Evolutionary conservation across 2,113 vertebrate genomes (phyloP), one percentile per base, ranked within the genome.

Genomic region (Catharus bicknelli): DNA sequence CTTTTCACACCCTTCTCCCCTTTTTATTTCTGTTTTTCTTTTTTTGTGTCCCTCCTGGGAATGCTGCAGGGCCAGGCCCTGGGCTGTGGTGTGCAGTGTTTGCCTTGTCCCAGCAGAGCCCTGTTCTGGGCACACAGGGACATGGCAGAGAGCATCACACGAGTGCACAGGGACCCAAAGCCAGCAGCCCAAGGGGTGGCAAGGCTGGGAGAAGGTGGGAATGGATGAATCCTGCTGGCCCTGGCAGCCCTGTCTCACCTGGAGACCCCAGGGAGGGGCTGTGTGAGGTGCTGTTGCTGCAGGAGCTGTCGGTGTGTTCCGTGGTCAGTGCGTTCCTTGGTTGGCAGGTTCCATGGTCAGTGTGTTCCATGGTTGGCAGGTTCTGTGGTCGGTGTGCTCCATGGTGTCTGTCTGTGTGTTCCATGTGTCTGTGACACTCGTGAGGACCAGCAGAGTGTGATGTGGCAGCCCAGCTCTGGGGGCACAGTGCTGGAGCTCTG

Each of bases 181-280:
- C 7, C 27, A 9, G 10, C 29, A 4, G 22, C 12, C 4, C 16
- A 7, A 40, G n/a, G 11, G 16, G 10, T 0, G 2, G 5, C 30
- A 7, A 6, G 40, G 34, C 27, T 34, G 34, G n/a, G 17, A n/a
- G 53, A 47, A 63, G 47, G 38, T 0, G 1, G 26, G 22, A 26
- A 10, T 2, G 2, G 2, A 8, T 5, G 17, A 0, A 26, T 53
- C 40, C 73, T 1, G 7, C n/a, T 30, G 61, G 78, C 0, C 0
- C 64, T 70, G 36, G 77, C 84, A 61, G 40, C 20, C 21, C n/a
- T 48, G 43, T 30, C 19, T 54, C 32, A 4, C 2, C 7, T 0
- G 1, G 30, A 80, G 55, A 42, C 47, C 54, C 18, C 40, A 40
- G 40, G 40, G 5, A 2, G 11, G 61, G 64, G 43, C 13, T 38